Base-by-base conservation (phyloP, 2,888 invertebrate genomes). In the Horisme vitalbata region DNA sequence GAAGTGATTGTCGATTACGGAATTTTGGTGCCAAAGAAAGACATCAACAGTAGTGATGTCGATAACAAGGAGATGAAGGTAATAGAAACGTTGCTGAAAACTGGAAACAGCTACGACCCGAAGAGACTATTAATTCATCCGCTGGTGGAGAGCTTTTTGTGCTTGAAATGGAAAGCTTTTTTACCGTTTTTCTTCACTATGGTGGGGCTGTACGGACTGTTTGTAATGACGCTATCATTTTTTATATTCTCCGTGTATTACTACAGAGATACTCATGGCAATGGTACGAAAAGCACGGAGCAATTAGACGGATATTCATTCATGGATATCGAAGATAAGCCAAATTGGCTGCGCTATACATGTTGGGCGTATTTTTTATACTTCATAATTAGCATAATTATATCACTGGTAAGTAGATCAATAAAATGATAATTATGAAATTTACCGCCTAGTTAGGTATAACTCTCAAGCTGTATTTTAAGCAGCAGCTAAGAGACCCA, bases 91-190 rank as follows among this genome's bases (percentile, higher is more conserved):
- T 55, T 83, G 9, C 55, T 79, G 21, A 71, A 74, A 47, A 73
- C 71, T 24, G 75, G 75, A 6, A 74, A 71, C 35, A 46, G 71
- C 30, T 60, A 59, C 14, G 68, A 74, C 4, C 70, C 78, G 31
- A 72, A 71, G 9, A 61, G 65, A 7, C 57, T 83, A 1, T 61
- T 87, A 6, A 61, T 80, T 7, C 85, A 87, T 61, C 86, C 85
- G 0, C 58, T 83, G 21, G 65, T 84, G 4, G 81, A 84, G 54
- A 80, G 79, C 32, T 84, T 82, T 49, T 59, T 85, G 11, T 68
- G 68, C 49, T 56, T 83, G 5, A 85, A 85, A 49, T 87, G 85
- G 84, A 63, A 65, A 21, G 71, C 71, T 11, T 60, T 83, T 15
- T 55, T 71, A 45, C 61, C 67, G 24, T 77, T 82, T 47, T 84